Evolutionary conservation across 2,113 vertebrate species (phyloP).

Genomic region (Takifugu bimaculatus): DNA sequence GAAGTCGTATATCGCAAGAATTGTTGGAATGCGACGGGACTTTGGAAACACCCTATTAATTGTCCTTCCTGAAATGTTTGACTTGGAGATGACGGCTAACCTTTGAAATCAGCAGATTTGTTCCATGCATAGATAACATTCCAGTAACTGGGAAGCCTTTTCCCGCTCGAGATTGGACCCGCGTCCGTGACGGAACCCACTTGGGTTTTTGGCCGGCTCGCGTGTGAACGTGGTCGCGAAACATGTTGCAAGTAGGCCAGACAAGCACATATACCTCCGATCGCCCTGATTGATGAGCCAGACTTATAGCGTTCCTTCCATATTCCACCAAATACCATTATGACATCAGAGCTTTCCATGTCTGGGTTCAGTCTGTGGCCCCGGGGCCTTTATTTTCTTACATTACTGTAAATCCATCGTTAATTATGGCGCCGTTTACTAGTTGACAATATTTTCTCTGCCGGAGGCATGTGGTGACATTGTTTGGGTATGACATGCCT

Average conservation of each 20-base stretch:
- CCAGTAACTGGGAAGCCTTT: conserved; percentile 38
- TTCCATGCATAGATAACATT: conserved; percentile 48
- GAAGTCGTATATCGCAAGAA: conserved; percentile 14
- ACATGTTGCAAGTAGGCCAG: conserved; percentile 26
- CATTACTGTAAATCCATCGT: conserved; percentile 51
- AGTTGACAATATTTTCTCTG: conserved; percentile 38
- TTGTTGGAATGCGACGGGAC: conserved; percentile 30
- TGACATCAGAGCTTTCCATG: conserved; percentile 60
- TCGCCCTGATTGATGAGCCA: conserved; percentile 46
- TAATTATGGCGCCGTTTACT: conserved; percentile 58
- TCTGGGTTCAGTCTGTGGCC: conserved; percentile 64
- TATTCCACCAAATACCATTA: conserved; percentile 44
- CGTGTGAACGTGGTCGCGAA: conserved; percentile 27
- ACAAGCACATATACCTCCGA: conserved; percentile 29
- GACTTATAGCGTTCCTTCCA: conserved; percentile 57
- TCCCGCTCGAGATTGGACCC: conserved; percentile 30
- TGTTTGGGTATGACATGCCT: conserved; percentile 50
- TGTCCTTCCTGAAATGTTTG: conserved; percentile 49
- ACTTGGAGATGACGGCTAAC: conserved; percentile 33
- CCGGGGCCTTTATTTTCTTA: conserved; percentile 44
- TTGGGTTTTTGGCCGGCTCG: conserved; percentile 12
- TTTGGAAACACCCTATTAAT: conserved; percentile 32
- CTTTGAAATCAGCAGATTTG: conserved; percentile 40
- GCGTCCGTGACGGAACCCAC: conserved; percentile 1
- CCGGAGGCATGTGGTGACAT: conserved; percentile 51